Percentiles rank a stretch among this genome's conserved stretches.
Conservation (phyloP, 2,113 vertebrate species). For the Apodemus speciosus region DNA sequence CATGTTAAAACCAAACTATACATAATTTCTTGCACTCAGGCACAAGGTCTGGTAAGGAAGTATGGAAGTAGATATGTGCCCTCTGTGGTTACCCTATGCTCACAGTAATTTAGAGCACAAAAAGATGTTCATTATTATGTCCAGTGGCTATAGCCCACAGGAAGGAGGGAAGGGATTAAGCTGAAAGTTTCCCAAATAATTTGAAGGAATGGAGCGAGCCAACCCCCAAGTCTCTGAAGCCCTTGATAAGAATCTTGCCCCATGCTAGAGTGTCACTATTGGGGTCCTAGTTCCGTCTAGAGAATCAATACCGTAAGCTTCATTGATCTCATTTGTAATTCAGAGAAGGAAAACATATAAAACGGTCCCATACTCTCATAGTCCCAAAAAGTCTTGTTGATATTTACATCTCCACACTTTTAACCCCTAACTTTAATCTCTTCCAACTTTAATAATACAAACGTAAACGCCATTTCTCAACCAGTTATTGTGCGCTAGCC, state of each 20-base stretch:
- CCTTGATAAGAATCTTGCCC: no score
- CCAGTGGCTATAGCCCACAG: background rate
- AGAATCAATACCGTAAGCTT: background rate
- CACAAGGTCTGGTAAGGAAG: background rate
- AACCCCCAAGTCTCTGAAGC: background rate
- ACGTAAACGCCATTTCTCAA: constrained; percentile 13
- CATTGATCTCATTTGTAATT: constrained; percentile 15
- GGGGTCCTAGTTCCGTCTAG: background rate
- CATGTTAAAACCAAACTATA: background rate
- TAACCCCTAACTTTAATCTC: background rate
- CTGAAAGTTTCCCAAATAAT: background rate
- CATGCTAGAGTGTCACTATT: background rate
- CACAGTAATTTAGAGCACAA: background rate
- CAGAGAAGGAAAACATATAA: constrained; percentile 23
- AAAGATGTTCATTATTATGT: background rate
- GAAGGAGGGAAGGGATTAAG: constrained; percentile 11
- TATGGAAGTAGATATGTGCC: background rate
- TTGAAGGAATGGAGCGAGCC: background rate
- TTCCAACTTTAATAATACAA: constrained; percentile 3
- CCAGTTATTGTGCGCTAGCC: background rate
- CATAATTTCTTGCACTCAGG: background rate
- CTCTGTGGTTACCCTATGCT: background rate
- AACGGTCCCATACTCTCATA: background rate
- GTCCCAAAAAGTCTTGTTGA: background rate
- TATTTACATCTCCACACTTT: constrained; percentile 26